phyloP scores from a whole-genome alignment of 2,888 invertebrate genomes.

The Catocala fraxini region DNA sequence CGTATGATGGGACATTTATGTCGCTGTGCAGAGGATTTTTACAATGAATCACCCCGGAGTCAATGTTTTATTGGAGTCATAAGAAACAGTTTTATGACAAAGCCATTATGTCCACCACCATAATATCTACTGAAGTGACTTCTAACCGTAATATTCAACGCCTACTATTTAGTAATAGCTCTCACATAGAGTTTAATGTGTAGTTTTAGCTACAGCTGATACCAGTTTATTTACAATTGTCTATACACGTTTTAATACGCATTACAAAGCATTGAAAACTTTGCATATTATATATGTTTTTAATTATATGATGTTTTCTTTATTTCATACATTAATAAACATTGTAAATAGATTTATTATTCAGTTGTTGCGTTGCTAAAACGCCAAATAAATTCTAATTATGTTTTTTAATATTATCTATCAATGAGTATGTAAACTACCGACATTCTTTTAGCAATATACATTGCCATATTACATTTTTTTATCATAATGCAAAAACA shows the following conservation, averaged over 20 bases:
- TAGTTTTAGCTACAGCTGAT: slow-evolving; percentile 21
- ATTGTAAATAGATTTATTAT: no score
- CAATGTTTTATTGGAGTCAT: slow-evolving; percentile 47
- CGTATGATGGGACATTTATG: slow-evolving; percentile 27
- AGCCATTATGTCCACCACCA: slow-evolving; percentile 35
- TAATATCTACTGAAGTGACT: slow-evolving; percentile 35
- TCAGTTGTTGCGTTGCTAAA: not conserved
- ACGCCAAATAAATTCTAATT: not conserved
- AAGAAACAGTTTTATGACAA: slow-evolving; percentile 46
- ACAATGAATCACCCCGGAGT: slow-evolving; percentile 40
- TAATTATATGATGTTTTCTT: not conserved
- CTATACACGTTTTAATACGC: not conserved
- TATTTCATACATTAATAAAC: not conserved
- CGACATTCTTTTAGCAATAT: not conserved
- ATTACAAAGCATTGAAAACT: not conserved
- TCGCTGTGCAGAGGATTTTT: slow-evolving; percentile 34
- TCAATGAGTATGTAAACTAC: not conserved
- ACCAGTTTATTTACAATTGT: slow-evolving; percentile 11
- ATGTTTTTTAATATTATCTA: no score
- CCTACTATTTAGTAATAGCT: slow-evolving; percentile 23
- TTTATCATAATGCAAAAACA: slow-evolving; percentile 8
- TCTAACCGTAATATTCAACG: slow-evolving; percentile 27
- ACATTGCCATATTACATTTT: not conserved
- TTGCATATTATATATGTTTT: not conserved
- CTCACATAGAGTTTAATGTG: slow-evolving; percentile 20